A percentile compares a stretch with the other conserved stretches of the same genome.
Conservation (phyloP, 2,797 vertebrate genomes). For the Lutjanus campechanus region DNA sequence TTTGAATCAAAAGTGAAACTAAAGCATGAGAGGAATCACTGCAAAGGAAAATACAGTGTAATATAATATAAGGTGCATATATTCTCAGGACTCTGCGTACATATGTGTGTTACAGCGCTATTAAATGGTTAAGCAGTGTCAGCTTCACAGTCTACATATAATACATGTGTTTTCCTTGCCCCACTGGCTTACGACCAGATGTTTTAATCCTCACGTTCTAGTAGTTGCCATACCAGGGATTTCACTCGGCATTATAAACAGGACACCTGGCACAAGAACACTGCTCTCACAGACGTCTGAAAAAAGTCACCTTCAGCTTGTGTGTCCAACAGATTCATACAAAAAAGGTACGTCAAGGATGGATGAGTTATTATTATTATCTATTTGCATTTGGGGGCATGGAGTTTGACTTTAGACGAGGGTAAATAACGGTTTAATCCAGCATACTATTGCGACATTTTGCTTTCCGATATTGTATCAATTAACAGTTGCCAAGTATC, state of each 20-base stretch:
- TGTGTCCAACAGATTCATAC: slow-evolving; percentile 7
- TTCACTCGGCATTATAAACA: slow-evolving; percentile 72
- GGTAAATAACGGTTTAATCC: too few relatives aligned
- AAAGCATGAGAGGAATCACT: slow-evolving; percentile 20
- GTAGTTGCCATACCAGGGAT: slow-evolving; percentile 54
- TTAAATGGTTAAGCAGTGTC: slow-evolving; percentile 6
- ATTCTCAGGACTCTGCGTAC: slow-evolving; percentile 22
- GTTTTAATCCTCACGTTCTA: slow-evolving; percentile 64
- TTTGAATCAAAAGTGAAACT: slow-evolving; percentile 29
- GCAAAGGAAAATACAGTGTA: not conserved
- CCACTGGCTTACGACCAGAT: slow-evolving; percentile 31
- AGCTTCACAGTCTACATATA: slow-evolving; percentile 19
- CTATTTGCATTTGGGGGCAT: slow-evolving; percentile 17
- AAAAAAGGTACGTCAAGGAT: slow-evolving; percentile 10
- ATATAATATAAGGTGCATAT: not conserved
- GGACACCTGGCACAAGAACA: slow-evolving; percentile 63
- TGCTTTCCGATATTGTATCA: too few relatives aligned
- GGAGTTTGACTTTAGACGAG: not conserved
- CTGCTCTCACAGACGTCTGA: slow-evolving; percentile 31
- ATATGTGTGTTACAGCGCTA: not conserved
- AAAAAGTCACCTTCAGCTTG: slow-evolving; percentile 60
- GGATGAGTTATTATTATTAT: slow-evolving; percentile 12
- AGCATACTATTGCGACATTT: too few relatives aligned
- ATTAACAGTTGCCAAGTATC: too few relatives aligned
- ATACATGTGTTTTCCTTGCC: slow-evolving; percentile 23